phyloP scores from a whole-genome alignment of 2,113 vertebrate species.

The Hemiprocne comata region DNA sequence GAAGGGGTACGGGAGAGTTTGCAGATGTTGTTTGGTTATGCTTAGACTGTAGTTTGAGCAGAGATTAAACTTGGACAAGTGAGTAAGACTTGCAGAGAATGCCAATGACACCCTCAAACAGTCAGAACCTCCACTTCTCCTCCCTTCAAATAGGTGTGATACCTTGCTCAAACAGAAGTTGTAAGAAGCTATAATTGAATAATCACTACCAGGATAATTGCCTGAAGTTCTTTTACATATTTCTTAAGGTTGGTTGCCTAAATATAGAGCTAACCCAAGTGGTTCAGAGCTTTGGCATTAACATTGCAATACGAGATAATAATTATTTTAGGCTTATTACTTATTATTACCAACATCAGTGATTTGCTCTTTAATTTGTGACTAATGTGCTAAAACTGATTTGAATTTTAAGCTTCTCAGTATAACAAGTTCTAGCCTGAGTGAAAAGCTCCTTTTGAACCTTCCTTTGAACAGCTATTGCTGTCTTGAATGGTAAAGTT shows the following conservation, averaged over 20 bases:
- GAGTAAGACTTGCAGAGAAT: accelerated
- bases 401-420: neutral
- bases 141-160: neutral
- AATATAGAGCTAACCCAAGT: neutral
- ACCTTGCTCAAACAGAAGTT: neutral
- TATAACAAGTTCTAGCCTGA: neutral
- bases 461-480: neutral
- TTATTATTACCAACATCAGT: neutral
- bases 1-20: neutral
- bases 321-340: neutral
- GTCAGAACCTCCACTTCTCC: neutral
- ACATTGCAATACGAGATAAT: neutral
- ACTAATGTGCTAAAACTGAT: neutral
- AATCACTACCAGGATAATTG: neutral
- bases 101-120: neutral
- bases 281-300: neutral
- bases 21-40: neutral
- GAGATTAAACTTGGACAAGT: neutral
- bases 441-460: neutral
- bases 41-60: neutral
- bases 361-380: neutral
- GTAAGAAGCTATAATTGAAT: neutral
- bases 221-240: neutral
- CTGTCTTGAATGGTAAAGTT: neutral
- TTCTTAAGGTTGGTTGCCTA: neutral